Conservation (phyloP, 2,797 vertebrate species). For the Mormyrops boulengeri region DNA sequence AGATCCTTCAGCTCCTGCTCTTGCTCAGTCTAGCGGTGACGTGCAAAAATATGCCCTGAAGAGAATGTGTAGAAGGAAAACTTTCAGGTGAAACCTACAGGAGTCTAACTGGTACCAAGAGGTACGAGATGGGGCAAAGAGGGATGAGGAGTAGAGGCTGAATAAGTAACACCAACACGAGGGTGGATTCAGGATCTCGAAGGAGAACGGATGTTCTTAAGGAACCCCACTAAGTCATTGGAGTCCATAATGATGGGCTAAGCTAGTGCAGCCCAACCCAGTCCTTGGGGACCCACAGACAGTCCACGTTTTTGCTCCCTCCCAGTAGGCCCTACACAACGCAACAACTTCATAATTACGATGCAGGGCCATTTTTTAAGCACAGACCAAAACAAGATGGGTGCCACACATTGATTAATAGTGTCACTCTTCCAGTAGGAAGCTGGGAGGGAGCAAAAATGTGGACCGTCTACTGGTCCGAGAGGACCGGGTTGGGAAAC, state of each 20-base stretch:
- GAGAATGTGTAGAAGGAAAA: not conserved
- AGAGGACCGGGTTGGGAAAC: not conserved
- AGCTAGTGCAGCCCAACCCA: not conserved
- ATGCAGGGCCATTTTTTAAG: not conserved
- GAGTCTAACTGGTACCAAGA: not conserved
- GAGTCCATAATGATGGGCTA: not conserved
- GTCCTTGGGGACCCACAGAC: not conserved
- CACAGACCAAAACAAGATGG: not conserved
- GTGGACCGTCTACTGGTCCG: not conserved
- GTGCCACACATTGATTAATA: not conserved
- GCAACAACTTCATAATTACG: not conserved
- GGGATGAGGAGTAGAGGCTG: not conserved
- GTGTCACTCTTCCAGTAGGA: not conserved
- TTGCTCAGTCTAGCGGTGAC: not conserved
- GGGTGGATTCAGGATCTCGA: not conserved
- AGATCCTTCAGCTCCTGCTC: not conserved
- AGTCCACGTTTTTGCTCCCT: not conserved
- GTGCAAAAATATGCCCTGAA: not conserved
- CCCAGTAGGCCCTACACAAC: not conserved
- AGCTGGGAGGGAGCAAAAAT: not conserved
- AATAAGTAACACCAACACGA: not conserved
- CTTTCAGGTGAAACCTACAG: not conserved
- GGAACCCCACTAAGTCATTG: not conserved
- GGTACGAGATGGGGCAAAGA: not conserved
- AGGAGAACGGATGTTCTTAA: not conserved